Base-by-base conservation (phyloP, 1,140 invertebrate genomes). In the Drosophila bocki region DNA sequence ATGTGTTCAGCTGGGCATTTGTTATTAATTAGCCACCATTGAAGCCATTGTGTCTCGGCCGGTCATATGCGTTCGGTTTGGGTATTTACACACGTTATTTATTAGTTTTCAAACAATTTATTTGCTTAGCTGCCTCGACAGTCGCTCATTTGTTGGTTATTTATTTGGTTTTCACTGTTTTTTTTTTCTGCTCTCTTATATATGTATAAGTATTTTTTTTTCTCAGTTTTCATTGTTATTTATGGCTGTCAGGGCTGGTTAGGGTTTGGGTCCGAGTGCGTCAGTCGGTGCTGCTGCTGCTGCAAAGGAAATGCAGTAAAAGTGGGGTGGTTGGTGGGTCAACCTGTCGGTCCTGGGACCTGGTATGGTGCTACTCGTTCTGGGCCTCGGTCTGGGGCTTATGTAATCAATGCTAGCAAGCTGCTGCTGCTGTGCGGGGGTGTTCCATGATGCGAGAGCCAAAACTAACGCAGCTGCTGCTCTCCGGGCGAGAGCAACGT, bases 301-400 rank as follows among this genome's bases (percentile, higher is more conserved):
- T 85, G 70, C 70, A 74, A 74, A 84, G 80, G 85, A 85, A 90
- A 90, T 85, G 85, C 82, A 85, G 81, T 77, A 75, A 75, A 74
- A 74, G 68, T n/a, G 33, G 26, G 42, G 42, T 54, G 60, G 77
- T 48, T 48, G 8, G 44, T 17, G 71, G 69, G 57, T 69, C 48
- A 68, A 56, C n/a, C 17, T 45, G 17, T 22, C 48, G 45, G 3
- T 54, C 17, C 33, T 1, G 4, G 45, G 44, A 13, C 26, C 32
- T 62, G 58, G 35, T 12, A 11, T 6, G n/a, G 17, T 59, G 61
- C 11, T 26, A 7, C 22, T 33, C 8, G 32, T 8, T 9, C 9
- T 22, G 22, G 17, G 32, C 15, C 13, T 17, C 22, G 32, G 7
- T 37, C 32, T 50, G 51, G 59, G 54, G 54, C 59, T 90, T 90